phyloP scores from a whole-genome alignment of 2,797 vertebrate genomes.

The Luscinia megarhynchos region DNA sequence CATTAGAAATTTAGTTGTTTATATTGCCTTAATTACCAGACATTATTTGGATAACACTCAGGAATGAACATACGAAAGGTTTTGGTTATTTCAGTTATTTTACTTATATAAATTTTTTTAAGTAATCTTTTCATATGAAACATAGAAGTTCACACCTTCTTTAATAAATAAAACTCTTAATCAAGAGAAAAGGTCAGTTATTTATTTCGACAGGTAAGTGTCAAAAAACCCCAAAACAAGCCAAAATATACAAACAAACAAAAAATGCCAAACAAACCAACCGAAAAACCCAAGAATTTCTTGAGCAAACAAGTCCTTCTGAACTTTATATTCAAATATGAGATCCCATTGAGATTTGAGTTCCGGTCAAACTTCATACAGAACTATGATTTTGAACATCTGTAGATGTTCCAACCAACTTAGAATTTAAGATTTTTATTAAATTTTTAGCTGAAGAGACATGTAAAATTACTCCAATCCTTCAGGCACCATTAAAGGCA shows the following conservation, averaged over 20 bases:
- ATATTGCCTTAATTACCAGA: not conserved
- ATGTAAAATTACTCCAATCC: conserved; percentile 22
- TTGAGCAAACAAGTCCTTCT: not conserved
- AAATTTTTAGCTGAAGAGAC: conserved; percentile 38
- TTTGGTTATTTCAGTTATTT: not conserved
- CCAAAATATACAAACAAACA: not conserved
- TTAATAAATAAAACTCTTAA: not conserved
- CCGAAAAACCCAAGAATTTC: not conserved
- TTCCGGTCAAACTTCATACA: conserved; percentile 17
- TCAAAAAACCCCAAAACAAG: not conserved
- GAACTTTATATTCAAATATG: conserved; percentile 1
- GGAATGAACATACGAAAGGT: not conserved
- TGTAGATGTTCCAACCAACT: not conserved
- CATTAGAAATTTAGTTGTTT: not conserved
- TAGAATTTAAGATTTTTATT: conserved; percentile 43
- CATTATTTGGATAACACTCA: not conserved
- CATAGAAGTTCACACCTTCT: not conserved
- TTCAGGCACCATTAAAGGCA: not conserved
- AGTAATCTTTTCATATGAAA: conserved; percentile 2
- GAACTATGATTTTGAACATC: conserved; percentile 41
- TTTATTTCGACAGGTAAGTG: not conserved
- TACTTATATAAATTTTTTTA: not conserved
- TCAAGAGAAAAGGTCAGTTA: not conserved
- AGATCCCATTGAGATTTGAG: conserved; percentile 1
- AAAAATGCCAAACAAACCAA: not conserved